Percentiles rank a stretch among this genome's conserved stretches.
Conservation (phyloP, 2,797 vertebrate species). For the Pipistrellus pygmaeus region DNA sequence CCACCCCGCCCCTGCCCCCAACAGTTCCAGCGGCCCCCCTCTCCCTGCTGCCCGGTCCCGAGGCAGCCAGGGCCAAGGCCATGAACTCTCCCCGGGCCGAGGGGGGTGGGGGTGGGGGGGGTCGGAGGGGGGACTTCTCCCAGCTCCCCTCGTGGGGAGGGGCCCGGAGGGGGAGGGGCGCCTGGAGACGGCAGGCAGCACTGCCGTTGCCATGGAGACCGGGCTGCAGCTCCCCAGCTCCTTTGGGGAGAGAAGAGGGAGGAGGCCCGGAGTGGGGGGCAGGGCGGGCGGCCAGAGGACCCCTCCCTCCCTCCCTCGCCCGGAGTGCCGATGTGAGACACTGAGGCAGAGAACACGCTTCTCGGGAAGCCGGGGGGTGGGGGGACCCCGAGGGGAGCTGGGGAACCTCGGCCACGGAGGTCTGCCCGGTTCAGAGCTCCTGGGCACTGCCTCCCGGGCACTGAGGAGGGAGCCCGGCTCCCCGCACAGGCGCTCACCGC, state of each 20-base stretch:
- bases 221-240: slow-evolving; percentile 57
- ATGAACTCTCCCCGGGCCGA: no score
- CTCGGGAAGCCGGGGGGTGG: accelerated
- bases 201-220: slow-evolving; percentile 66
- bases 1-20: neutral
- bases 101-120: no score
- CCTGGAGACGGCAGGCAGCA: neutral
- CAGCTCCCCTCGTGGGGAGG: neutral
- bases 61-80: no score
- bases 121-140: neutral
- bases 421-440: neutral
- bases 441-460: no score
- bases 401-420: neutral
- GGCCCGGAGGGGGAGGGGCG: neutral
- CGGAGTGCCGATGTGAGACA: neutral
- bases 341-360: neutral
- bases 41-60: accelerated
- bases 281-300: neutral
- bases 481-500: neutral
- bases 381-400: no score
- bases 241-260: neutral
- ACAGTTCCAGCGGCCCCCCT: accelerated
- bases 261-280: accelerated
- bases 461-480: neutral
- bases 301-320: neutral